A percentile compares a stretch with the other conserved stretches of the same genome.
These are phyloP conservation scores for Malthinus seriepunctatus DNA, from an alignment of 2,888 invertebrate genomes.

Conservation along the genomic window DNA sequence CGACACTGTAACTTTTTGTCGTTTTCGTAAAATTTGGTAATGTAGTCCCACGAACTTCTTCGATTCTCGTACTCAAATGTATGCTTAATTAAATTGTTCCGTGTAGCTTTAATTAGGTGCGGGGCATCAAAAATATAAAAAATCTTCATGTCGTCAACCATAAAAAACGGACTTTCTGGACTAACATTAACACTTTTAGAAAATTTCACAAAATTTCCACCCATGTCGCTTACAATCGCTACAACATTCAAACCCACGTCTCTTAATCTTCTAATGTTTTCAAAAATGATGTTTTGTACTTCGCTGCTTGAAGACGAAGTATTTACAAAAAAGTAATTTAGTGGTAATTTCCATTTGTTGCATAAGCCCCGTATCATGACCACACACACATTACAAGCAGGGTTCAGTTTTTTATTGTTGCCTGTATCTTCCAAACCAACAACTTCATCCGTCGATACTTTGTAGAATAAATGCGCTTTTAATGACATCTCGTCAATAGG, in stretches of 20 bases:
- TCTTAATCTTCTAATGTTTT: neutral
- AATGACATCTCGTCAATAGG: neutral
- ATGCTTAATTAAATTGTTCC: slow-evolving; percentile 31
- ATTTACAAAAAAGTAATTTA: neutral
- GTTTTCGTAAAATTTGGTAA: slow-evolving; percentile 30
- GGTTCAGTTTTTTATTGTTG: neutral
- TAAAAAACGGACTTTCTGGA: slow-evolving; percentile 27
- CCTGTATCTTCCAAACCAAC: neutral
- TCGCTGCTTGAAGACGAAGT: neutral
- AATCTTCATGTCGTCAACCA: slow-evolving; percentile 24
- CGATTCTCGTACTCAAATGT: slow-evolving; percentile 15
- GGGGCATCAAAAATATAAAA: slow-evolving; percentile 34
- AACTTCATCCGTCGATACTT: neutral
- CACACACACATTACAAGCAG: neutral
- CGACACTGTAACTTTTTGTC: slow-evolving; percentile 22
- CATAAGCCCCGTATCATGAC: neutral
- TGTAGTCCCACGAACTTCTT: slow-evolving; percentile 21
- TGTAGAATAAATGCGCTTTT: neutral
- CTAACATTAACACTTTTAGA: slow-evolving; percentile 21
- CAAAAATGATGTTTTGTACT: neutral
- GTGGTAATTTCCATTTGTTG: neutral
- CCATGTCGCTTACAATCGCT: slow-evolving; percentile 18
- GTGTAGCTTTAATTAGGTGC: slow-evolving; percentile 19
- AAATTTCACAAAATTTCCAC: slow-evolving; percentile 18
- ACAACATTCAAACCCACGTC: neutral